A percentile compares a stretch with the other conserved stretches of the same genome.
Conservation (phyloP, 1,140 invertebrate genomes). For the Bacillus rossius region DNA sequence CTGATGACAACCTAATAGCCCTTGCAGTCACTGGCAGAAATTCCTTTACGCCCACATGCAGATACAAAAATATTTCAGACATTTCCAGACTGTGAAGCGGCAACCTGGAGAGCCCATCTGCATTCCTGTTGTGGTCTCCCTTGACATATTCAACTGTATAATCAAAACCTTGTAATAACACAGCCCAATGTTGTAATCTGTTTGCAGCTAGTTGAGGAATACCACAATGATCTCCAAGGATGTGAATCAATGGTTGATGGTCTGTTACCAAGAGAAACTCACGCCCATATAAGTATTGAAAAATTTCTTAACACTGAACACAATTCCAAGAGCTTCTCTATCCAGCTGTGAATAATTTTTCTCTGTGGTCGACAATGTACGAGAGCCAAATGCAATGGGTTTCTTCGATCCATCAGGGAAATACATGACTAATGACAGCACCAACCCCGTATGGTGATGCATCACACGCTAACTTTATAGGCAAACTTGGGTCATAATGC, state of each 20-base stretch:
- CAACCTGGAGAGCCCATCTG: neutral
- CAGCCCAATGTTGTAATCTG: slow-evolving; percentile 35
- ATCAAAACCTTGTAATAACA: slow-evolving; percentile 32
- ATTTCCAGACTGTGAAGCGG: neutral
- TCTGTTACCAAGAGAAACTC: slow-evolving; percentile 35
- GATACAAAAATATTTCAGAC: neutral
- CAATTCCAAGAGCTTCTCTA: slow-evolving; percentile 47
- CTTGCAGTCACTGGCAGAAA: neutral
- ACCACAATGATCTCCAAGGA: slow-evolving; percentile 25
- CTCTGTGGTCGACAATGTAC: slow-evolving; percentile 41
- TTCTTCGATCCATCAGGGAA: slow-evolving; percentile 36
- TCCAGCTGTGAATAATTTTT: slow-evolving; percentile 48
- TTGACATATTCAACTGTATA: slow-evolving; percentile 32
- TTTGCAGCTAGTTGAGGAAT: slow-evolving; percentile 29
- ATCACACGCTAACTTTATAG: slow-evolving; percentile 44
- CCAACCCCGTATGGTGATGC: slow-evolving; percentile 39
- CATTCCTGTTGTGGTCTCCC: neutral
- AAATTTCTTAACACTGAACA: slow-evolving; percentile 11
- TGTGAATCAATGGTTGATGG: slow-evolving; percentile 33
- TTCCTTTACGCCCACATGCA: neutral
- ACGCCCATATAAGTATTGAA: slow-evolving; percentile 37
- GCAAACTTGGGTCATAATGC: slow-evolving; percentile 41
- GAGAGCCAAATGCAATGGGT: slow-evolving; percentile 45
- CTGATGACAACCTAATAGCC: neutral
- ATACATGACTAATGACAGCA: slow-evolving; percentile 42